These are phyloP conservation scores for Anastatus disparis DNA, from an alignment of 1,140 invertebrate genomes.

Conservation along the genomic window DNA sequence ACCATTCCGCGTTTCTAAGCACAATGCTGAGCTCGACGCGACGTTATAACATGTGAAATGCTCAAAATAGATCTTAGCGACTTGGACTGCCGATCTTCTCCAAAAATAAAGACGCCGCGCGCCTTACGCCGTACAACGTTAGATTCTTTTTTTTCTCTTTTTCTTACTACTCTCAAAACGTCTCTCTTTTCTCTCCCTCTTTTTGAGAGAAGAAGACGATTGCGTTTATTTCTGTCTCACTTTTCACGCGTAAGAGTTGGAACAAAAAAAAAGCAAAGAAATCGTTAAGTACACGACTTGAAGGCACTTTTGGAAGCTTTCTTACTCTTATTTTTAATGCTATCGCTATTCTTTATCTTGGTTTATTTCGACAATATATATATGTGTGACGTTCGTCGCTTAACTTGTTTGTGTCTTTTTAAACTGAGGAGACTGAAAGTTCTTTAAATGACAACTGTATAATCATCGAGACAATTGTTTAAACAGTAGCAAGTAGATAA, in stretches of 20 bases:
- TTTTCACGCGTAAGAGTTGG: neutral
- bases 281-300: slow-evolving; percentile 12
- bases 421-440: too few species aligned
- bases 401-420: too few species aligned
- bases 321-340: slow-evolving; percentile 12
- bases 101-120: slow-evolving; percentile 30
- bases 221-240: neutral
- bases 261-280: slow-evolving; percentile 18
- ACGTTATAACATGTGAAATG: too few species aligned
- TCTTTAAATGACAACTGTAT: slow-evolving; percentile 50
- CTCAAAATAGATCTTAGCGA: slow-evolving; percentile 32
- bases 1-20: slow-evolving; percentile 16
- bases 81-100: slow-evolving; percentile 39
- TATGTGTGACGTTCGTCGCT: too few species aligned
- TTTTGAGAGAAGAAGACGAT: too few species aligned
- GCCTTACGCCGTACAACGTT: too few species aligned
- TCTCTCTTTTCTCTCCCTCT: neutral
- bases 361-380: too few species aligned
- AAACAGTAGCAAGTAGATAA: too few species aligned
- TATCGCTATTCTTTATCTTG: slow-evolving; percentile 5
- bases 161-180: neutral
- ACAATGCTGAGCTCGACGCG: slow-evolving; percentile 11
- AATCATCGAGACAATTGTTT: slow-evolving; percentile 49
- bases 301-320: slow-evolving; percentile 18
- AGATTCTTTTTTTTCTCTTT: neutral